Conservation (phyloP, 2,888 invertebrate genomes). For the Eilema caniola region DNA sequence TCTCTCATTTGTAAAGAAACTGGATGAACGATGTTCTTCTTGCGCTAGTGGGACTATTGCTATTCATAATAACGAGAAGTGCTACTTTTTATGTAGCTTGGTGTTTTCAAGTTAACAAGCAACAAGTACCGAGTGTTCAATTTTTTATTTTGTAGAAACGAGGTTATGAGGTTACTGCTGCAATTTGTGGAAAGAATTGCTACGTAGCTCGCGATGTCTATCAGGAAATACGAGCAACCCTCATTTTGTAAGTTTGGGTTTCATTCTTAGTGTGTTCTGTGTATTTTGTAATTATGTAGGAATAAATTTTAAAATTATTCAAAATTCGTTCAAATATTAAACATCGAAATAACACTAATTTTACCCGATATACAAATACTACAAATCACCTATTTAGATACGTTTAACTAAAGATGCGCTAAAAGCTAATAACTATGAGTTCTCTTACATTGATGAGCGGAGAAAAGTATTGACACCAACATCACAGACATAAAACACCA, state of each 20-base stretch:
- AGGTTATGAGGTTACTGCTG: conserved; percentile 21
- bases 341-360: no score
- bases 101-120: conserved; percentile 25
- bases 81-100: conserved; percentile 38
- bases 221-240: conserved; percentile 11
- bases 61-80: conserved; percentile 41
- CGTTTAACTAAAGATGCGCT: no score
- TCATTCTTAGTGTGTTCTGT: neutral
- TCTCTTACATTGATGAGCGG: no score
- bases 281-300: neutral
- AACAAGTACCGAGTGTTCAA: conserved; percentile 21
- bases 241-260: neutral
- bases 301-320: neutral
- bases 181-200: conserved; percentile 10
- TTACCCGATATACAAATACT: no score
- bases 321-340: no score
- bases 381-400: no score
- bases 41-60: conserved; percentile 47
- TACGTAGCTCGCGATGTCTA: conserved; percentile 11
- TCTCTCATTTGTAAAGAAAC: conserved; percentile 52
- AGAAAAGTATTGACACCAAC: no score
- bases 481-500: no score
- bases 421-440: no score
- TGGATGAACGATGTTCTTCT: conserved; percentile 56
- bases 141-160: conserved; percentile 21